Evolutionary conservation across 2,797 vertebrate genomes (phyloP).

Genomic region (Sebastiscus tertius): DNA sequence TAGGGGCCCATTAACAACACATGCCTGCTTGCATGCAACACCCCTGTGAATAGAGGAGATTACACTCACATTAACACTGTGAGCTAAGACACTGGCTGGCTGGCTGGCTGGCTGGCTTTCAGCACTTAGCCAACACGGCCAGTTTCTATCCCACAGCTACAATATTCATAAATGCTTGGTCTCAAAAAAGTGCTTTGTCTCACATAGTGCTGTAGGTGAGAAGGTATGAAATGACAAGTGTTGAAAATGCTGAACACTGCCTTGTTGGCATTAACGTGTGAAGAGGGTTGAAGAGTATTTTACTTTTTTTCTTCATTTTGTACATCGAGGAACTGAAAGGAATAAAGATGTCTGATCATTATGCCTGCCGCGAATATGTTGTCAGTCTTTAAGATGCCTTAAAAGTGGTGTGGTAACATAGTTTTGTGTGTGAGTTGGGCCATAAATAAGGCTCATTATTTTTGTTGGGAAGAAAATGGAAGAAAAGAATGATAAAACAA

Average conservation of each 20-base stretch:
- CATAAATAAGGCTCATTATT: not conserved
- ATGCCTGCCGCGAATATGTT: not conserved
- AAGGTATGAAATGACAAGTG: slow-evolving; percentile 11
- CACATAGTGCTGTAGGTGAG: slow-evolving; percentile 34
- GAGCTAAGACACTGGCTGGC: slow-evolving; percentile 38
- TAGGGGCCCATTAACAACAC: slow-evolving; percentile 58
- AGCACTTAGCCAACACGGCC: slow-evolving; percentile 32
- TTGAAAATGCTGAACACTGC: slow-evolving; percentile 14
- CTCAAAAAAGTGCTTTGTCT: slow-evolving; percentile 34
- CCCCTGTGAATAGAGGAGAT: slow-evolving; percentile 61
- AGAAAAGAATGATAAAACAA: no score
- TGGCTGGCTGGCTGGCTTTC: slow-evolving; percentile 22
- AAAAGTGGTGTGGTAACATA: not conserved
- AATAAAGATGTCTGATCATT: not conserved
- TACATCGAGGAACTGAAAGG: not conserved
- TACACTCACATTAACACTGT: slow-evolving; percentile 66
- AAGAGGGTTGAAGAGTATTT: not conserved
- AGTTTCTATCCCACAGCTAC: slow-evolving; percentile 36
- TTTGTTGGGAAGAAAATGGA: not conserved
- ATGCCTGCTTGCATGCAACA: slow-evolving; percentile 42
- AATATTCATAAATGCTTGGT: slow-evolving; percentile 31
- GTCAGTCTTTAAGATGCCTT: not conserved
- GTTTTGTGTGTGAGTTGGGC: not conserved
- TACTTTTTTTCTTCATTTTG: not conserved
- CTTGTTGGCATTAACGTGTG: slow-evolving; percentile 13